phyloP scores from a whole-genome alignment of 2,888 invertebrate genomes.

The Aphodius granarius region DNA sequence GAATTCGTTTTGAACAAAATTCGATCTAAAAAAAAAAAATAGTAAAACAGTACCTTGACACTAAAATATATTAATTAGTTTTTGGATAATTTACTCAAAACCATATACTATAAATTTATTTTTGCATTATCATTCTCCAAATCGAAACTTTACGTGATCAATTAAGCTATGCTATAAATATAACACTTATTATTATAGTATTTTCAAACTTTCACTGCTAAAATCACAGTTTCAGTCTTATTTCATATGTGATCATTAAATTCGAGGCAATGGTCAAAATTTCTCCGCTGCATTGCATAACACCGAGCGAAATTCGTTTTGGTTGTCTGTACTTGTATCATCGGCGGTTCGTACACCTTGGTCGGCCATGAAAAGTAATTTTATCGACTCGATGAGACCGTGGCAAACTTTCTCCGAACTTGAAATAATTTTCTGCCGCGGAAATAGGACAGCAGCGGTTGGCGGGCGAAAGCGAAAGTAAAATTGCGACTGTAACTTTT shows the following conservation, averaged over 20 bases:
- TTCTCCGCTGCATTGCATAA: not conserved
- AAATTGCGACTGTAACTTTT: not conserved
- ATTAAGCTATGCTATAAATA: not conserved
- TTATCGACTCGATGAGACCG: not conserved
- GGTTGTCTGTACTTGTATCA: not conserved
- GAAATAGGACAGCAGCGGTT: not conserved
- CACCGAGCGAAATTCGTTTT: not conserved
- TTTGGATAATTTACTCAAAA: too few relatives aligned
- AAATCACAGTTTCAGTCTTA: not conserved
- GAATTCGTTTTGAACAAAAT: too few relatives aligned
- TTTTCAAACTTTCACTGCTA: not conserved
- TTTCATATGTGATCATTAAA: not conserved
- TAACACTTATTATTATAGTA: not conserved
- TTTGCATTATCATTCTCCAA: not conserved
- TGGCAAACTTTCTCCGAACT: constrained; percentile 17
- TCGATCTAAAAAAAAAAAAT: too few relatives aligned
- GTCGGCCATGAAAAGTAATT: not conserved
- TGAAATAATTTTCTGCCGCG: not conserved
- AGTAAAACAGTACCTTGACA: too few relatives aligned
- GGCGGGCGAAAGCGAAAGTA: not conserved
- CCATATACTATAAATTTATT: not conserved
- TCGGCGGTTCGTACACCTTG: not conserved
- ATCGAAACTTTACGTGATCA: too few relatives aligned
- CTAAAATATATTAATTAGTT: too few relatives aligned
- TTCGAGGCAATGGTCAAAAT: not conserved